Evolutionary conservation across 2,797 vertebrate species (phyloP).

Genomic region (Eospalax fontanierii): DNA sequence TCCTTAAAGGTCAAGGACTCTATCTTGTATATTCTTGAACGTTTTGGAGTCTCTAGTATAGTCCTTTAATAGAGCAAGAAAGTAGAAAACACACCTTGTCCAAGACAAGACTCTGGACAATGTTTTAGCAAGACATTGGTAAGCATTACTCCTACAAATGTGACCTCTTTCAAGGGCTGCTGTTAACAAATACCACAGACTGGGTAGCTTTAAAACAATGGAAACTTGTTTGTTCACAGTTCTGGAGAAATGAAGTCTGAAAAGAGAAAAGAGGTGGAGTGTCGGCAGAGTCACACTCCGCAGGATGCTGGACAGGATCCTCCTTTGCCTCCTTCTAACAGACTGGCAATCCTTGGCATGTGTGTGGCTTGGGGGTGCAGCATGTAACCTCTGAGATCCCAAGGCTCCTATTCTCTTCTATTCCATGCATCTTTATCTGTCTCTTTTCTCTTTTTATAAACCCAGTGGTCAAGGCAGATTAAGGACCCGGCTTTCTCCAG

Average conservation of each 20-base stretch:
- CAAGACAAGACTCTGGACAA: neutral
- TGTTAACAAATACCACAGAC: neutral
- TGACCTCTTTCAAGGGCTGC: neutral
- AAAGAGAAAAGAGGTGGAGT: neutral
- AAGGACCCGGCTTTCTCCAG: neutral
- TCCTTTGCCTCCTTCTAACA: neutral
- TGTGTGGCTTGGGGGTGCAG: neutral
- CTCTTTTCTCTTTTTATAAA: neutral
- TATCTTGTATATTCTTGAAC: neutral
- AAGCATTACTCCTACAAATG: neutral
- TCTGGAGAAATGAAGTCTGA: neutral
- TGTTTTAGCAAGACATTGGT: rapidly evolving
- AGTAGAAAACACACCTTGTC: neutral
- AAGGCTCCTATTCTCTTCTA: neutral
- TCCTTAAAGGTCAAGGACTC: neutral
- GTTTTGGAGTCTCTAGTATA: neutral
- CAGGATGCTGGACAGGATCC: neutral
- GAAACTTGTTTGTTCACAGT: neutral
- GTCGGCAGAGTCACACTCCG: neutral
- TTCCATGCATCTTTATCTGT: neutral
- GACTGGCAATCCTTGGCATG: neutral
- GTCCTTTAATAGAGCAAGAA: neutral
- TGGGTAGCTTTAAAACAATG: neutral
- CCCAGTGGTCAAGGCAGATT: neutral
- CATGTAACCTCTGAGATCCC: neutral